These are phyloP conservation scores for Pitta sordida DNA, from an alignment of 2,113 vertebrate genomes.

Conservation along the genomic window DNA sequence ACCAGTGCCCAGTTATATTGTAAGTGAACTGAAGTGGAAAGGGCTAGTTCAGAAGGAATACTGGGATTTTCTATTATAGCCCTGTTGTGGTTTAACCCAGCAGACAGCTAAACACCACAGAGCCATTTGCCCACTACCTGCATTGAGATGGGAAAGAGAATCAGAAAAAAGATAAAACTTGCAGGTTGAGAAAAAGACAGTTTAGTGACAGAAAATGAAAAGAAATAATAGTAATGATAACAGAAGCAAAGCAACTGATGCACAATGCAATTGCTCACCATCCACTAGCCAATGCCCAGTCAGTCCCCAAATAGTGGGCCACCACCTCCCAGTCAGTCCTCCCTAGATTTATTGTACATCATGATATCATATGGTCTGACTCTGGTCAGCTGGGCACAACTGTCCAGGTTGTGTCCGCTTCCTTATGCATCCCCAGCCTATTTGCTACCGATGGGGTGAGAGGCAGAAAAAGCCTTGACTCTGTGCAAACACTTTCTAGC, in stretches of 20 bases:
- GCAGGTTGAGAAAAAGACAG: background rate
- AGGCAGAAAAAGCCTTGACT: background rate
- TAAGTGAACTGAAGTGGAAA: slow-evolving; percentile 17
- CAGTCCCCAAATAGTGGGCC: background rate
- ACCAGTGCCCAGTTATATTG: background rate
- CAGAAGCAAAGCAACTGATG: background rate
- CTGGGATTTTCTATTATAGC: background rate
- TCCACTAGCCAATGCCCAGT: background rate
- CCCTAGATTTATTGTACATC: background rate
- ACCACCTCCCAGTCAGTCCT: background rate
- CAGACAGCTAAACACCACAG: background rate
- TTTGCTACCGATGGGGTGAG: background rate
- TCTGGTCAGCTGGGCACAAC: background rate
- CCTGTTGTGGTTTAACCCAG: background rate
- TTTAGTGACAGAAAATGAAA: background rate
- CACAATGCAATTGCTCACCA: background rate
- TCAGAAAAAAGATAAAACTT: background rate
- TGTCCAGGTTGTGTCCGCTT: background rate
- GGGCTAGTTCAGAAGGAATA: background rate
- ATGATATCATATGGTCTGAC: background rate
- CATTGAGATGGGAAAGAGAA: background rate
- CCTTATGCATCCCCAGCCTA: background rate
- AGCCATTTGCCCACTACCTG: background rate
- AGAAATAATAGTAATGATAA: background rate
- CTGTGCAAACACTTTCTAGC: background rate